Evolutionary conservation across 2,888 invertebrate genomes (phyloP).

Genomic region (Buathra laborator): DNA sequence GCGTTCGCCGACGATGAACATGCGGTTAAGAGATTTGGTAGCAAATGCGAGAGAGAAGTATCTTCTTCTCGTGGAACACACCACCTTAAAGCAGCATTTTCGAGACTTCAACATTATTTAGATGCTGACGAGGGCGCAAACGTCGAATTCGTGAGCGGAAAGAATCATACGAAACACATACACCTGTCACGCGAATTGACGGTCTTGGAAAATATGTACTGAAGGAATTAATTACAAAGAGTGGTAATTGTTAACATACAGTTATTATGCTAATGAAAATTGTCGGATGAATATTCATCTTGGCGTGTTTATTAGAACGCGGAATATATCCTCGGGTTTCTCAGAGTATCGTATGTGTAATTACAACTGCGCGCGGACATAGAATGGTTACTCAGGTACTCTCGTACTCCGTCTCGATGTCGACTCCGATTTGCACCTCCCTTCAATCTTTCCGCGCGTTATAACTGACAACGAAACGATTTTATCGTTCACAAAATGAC

Average conservation of each 20-base stretch:
- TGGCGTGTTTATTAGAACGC: constrained; percentile 1
- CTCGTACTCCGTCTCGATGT: background rate
- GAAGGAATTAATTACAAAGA: no score
- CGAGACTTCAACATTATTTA: constrained; percentile 14
- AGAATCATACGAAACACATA: background rate
- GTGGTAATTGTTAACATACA: no score
- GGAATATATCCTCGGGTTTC: no score
- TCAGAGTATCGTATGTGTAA: no score
- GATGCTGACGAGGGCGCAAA: no score
- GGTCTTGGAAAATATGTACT: background rate
- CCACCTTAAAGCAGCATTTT: constrained; percentile 2
- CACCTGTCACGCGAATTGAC: constrained; percentile 2
- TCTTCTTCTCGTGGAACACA: background rate
- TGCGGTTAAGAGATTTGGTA: constrained; percentile 66
- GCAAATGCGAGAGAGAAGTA: constrained; percentile 5
- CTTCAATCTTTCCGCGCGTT: constrained; percentile 44
- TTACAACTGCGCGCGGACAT: no score
- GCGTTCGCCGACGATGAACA: constrained; percentile 43
- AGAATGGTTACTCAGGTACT: no score
- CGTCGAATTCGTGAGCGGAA: background rate
- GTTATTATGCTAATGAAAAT: constrained; percentile 63
- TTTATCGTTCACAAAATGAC: constrained; percentile 24
- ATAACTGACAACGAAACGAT: constrained; percentile 23
- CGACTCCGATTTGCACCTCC: background rate
- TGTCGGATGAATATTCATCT: constrained; percentile 70